Percentiles rank a stretch among this genome's conserved stretches.
Conservation (phyloP, 92 coral and sea anemone species). For the Actinostola sp. region DNA sequence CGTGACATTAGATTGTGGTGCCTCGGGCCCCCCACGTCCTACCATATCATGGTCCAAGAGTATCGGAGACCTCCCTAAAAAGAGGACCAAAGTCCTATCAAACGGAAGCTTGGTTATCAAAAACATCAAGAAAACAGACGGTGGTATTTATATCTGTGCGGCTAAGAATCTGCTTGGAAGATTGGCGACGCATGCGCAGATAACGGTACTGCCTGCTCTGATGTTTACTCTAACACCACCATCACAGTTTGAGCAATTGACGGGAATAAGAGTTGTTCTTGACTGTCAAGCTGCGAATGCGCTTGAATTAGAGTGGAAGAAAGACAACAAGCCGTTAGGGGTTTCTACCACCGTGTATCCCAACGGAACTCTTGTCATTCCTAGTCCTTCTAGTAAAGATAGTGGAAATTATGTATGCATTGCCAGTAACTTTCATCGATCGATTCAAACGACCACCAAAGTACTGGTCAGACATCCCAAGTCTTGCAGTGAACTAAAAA, state of each 20-base stretch:
- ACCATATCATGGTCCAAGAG: slow-evolving; percentile 31
- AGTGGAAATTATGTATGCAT: slow-evolving; percentile 48
- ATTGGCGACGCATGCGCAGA: slow-evolving; percentile 27
- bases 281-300: slow-evolving; percentile 36
- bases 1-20: slow-evolving; percentile 27
- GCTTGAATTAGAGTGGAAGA: slow-evolving; percentile 22
- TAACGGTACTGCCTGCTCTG: slow-evolving; percentile 17
- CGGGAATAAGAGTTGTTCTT: background rate
- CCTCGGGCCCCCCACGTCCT: slow-evolving; percentile 45
- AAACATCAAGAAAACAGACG: slow-evolving; percentile 15
- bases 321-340: slow-evolving; percentile 21
- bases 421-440: slow-evolving; percentile 34
- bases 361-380: slow-evolving; percentile 39
- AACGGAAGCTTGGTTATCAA: slow-evolving; percentile 9
- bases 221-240: slow-evolving; percentile 33
- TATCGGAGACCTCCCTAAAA: slow-evolving; percentile 11
- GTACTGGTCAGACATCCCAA: background rate
- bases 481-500: slow-evolving; percentile 30
- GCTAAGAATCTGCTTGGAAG: slow-evolving; percentile 30
- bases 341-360: slow-evolving; percentile 6
- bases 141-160: slow-evolving; percentile 27
- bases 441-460: slow-evolving; percentile 37
- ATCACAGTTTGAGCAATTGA: background rate
- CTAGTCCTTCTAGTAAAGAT: background rate
- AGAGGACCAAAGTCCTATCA: slow-evolving; percentile 2